Conservation (phyloP, 2,888 invertebrate species). For the Drosophila dives region DNA sequence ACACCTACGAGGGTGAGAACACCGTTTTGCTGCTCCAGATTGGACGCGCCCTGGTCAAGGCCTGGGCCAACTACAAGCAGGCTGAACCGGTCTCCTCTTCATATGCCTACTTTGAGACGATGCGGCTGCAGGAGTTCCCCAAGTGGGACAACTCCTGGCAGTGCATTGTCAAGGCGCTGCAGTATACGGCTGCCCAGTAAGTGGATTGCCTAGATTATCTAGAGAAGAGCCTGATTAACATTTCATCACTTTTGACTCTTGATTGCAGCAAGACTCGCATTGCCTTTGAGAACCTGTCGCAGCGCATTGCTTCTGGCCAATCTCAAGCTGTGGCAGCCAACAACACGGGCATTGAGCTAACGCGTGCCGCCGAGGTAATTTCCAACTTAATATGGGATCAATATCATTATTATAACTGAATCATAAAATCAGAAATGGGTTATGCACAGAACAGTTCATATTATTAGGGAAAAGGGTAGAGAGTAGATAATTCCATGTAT, state of each 20-base stretch:
- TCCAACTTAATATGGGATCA: neutral
- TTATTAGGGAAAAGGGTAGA: neutral
- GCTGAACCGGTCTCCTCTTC: conserved; percentile 88
- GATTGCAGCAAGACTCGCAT: conserved; percentile 88
- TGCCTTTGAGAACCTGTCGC: conserved; percentile 89
- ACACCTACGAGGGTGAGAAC: conserved; percentile 98
- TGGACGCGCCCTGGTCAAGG: conserved; percentile 92
- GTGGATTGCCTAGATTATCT: conserved; percentile 3
- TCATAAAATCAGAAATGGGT: too few species aligned
- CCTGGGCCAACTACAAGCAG: conserved; percentile 88
- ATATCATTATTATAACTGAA: neutral
- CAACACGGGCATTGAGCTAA: conserved; percentile 91
- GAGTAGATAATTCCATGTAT: too few species aligned
- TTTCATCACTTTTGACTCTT: conserved; percentile 13
- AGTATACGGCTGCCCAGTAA: conserved; percentile 85
- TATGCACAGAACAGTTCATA: neutral
- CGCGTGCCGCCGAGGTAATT: conserved; percentile 90
- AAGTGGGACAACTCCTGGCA: conserved; percentile 81
- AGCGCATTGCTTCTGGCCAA: conserved; percentile 88
- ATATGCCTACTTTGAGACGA: conserved; percentile 87
- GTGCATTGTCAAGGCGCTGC: conserved; percentile 85
- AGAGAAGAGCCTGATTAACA: neutral
- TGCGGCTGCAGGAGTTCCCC: conserved; percentile 52
- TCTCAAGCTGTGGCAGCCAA: conserved; percentile 94
- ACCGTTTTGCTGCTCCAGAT: conserved; percentile 96